Evolutionary conservation across 1,140 invertebrate species (phyloP).

Genomic region (Lineus longissimus): DNA sequence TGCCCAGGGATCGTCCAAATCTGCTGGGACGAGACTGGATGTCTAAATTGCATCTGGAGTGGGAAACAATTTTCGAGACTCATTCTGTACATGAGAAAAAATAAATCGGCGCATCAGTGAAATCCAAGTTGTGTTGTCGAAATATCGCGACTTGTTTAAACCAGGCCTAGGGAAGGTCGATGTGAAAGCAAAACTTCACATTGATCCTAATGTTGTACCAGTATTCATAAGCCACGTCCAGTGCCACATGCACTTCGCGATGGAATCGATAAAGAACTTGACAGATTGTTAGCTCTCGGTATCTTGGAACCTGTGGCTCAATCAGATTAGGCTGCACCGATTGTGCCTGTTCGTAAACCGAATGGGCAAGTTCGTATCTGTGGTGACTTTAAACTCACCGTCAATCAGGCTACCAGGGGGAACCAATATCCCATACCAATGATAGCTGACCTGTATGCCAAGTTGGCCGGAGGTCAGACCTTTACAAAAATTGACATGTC

Average conservation of each 20-base stretch:
- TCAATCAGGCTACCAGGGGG: too few relatives aligned
- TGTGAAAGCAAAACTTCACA: slow-evolving; percentile 16
- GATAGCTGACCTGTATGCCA: too few relatives aligned
- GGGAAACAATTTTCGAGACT: slow-evolving; percentile 16
- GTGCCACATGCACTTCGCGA: slow-evolving; percentile 27
- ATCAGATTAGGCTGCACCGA: too few relatives aligned
- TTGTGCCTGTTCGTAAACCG: too few relatives aligned
- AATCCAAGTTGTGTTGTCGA: neutral
- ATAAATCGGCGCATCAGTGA: neutral
- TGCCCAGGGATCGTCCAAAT: too few relatives aligned
- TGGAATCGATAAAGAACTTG: slow-evolving; percentile 34
- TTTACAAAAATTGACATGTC: too few relatives aligned
- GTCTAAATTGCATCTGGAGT: slow-evolving; percentile 8
- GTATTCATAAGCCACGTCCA: neutral
- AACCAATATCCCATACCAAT: too few relatives aligned
- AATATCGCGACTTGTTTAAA: too few relatives aligned
- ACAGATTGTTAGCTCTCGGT: slow-evolving; percentile 21
- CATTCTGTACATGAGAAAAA: slow-evolving; percentile 8
- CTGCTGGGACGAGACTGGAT: too few relatives aligned
- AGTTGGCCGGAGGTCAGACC: too few relatives aligned
- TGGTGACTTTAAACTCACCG: too few relatives aligned
- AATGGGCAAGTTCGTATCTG: too few relatives aligned
- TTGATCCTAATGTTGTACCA: slow-evolving; percentile 15
- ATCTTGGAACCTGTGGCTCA: slow-evolving; percentile 26
- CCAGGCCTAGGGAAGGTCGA: slow-evolving; percentile 13